Evolutionary conservation across 2,797 vertebrate species (phyloP).

Genomic region (Anisognathus igniventris): DNA sequence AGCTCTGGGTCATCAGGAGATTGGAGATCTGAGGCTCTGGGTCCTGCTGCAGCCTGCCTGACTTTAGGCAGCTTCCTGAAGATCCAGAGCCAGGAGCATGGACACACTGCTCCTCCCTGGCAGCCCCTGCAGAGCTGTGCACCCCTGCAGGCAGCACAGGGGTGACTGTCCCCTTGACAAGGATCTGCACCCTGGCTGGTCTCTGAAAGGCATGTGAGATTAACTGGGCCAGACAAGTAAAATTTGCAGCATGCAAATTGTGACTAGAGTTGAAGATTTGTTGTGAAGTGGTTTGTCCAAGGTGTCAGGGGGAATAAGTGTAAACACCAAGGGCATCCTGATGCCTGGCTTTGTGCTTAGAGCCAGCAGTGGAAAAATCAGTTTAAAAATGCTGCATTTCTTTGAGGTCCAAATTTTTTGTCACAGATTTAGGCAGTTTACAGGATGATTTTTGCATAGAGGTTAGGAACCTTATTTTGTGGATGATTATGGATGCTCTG

Average conservation of each 20-base stretch:
- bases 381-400: background rate
- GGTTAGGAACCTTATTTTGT: background rate
- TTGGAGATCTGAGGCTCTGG: background rate
- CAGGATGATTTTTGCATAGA: slow-evolving; percentile 53
- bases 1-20: background rate
- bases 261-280: background rate
- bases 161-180: rapidly evolving
- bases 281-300: background rate
- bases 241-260: background rate
- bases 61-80: background rate
- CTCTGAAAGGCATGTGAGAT: background rate
- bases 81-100: background rate
- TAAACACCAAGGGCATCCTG: background rate
- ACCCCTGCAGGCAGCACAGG: background rate
- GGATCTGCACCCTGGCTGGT: background rate
- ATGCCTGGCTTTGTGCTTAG: background rate
- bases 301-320: background rate
- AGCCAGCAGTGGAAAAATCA: background rate
- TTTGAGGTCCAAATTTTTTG: background rate
- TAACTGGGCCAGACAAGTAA: background rate
- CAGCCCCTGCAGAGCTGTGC: background rate
- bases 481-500: background rate
- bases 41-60: background rate
- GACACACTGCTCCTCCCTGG: rapidly evolving
- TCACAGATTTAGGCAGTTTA: background rate